These are phyloP conservation scores for Glomeris maerens DNA, from an alignment of 1,140 invertebrate species.

Conservation along the genomic window DNA sequence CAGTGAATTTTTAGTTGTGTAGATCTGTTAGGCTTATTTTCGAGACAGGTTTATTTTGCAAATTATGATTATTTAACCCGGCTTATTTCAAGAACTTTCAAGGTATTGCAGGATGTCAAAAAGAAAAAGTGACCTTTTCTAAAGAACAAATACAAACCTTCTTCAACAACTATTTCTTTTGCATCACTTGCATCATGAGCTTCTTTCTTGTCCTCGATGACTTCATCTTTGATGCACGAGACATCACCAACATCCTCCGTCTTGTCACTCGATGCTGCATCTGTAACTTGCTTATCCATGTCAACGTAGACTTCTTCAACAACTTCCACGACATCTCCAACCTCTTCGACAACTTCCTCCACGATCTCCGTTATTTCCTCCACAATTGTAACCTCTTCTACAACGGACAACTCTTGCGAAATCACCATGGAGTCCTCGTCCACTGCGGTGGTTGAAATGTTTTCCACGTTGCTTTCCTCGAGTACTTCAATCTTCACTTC, in stretches of 20 bases:
- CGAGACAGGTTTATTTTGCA: too few relatives aligned
- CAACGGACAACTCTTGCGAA: not conserved
- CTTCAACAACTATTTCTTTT: slow-evolving; percentile 5
- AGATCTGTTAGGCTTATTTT: too few relatives aligned
- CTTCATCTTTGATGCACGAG: not conserved
- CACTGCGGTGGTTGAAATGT: not conserved
- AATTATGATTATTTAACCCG: too few relatives aligned
- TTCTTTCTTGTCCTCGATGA: slow-evolving; percentile 6
- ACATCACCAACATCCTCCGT: not conserved
- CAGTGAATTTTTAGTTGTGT: too few relatives aligned
- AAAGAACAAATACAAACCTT: not conserved
- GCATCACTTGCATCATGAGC: not conserved
- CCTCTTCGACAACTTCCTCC: not conserved
- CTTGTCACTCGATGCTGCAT: too few relatives aligned
- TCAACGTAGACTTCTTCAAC: not conserved
- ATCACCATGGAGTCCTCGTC: too few relatives aligned
- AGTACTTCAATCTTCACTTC: slow-evolving; percentile 4
- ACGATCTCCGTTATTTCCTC: not conserved
- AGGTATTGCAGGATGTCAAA: slow-evolving; percentile 8
- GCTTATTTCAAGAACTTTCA: slow-evolving; percentile 3
- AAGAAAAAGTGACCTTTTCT: slow-evolving; percentile 5
- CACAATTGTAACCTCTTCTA: slow-evolving; percentile 2
- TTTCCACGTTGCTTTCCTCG: too few relatives aligned
- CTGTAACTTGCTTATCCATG: slow-evolving; percentile 9
- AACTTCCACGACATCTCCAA: not conserved